Evolutionary conservation across 2,888 invertebrate species (phyloP).

Genomic region (Xestia ashworthii): DNA sequence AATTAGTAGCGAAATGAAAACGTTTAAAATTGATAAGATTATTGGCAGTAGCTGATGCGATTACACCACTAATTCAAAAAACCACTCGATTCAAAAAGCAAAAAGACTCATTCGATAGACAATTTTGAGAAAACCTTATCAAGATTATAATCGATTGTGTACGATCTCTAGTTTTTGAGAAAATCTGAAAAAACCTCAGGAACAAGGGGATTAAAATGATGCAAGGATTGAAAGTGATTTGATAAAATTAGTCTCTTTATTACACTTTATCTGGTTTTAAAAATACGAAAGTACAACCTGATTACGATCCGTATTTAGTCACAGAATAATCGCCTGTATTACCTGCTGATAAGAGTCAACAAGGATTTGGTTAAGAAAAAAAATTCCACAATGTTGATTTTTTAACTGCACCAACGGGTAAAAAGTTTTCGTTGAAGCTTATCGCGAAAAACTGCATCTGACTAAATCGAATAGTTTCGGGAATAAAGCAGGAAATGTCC

Average conservation of each 20-base stretch:
- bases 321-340: conserved; percentile 29
- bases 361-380: neutral
- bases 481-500: conserved; percentile 66
- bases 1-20: conserved; percentile 26
- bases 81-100: neutral
- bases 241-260: conserved; percentile 35
- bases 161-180: conserved; percentile 14
- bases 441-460: conserved; percentile 58
- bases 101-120: neutral
- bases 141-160: neutral
- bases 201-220: conserved; percentile 62
- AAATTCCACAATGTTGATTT: neutral
- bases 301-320: conserved; percentile 28
- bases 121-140: conserved; percentile 59
- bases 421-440: conserved; percentile 66
- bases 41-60: conserved; percentile 1
- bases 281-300: conserved; percentile 18
- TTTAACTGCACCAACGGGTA: conserved; percentile 23
- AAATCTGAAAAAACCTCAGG: conserved; percentile 55
- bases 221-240: conserved; percentile 48
- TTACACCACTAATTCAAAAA: conserved; percentile 14
- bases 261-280: conserved; percentile 33
- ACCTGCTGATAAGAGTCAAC: conserved; percentile 24
- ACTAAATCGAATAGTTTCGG: conserved; percentile 36
- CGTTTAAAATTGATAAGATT: conserved; percentile 41